Base-by-base conservation (phyloP, 2,888 invertebrate species). In the Orthosia gracilis region DNA sequence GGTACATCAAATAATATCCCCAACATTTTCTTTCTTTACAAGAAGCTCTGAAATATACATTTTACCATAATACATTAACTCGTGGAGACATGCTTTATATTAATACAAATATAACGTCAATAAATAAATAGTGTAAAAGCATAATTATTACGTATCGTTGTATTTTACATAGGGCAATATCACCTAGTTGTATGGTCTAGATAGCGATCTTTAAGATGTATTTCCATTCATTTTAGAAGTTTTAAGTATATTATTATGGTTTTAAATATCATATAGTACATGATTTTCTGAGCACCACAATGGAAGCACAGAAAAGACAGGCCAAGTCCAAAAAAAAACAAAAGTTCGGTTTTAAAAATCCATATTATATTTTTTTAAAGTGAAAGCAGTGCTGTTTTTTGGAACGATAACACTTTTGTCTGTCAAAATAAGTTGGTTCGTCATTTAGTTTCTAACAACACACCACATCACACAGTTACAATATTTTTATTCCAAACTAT, bases 81-180 rank as follows among this genome's bases (percentile, higher is more conserved):
- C 77, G 85, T 90, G 87, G 90, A 87, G 89, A 89, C 89, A 80
- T 75, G 81, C 87, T 88, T 90, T 90, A 92, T 91, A 91, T 91
- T 90, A 90, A 90, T 92, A 91, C 89, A 91, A 93, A 91, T 92
- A 91, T 93, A 94, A 92, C 93, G 91, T 93, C 92, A 94, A 94
- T 94, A 94, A 94, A 94, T 94, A 94, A 92, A 94, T 94, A 90
- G 91, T 93, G 91, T 92, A 93, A 92, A 93, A 93, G 92, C 91
- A 91, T 91, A 91, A 90, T 92, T 89, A 89, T 91, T 92, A 92
- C 90, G 89, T 87, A 89, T 87, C 82, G 84, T 87, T 83, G 55
- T 67, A 85, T 86, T 88, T 86, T 88, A 88, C 86, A 88, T 70
- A 71, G 71, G 54, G 13, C 21, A n/a, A 65, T 73, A 68, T 78